A percentile compares a stretch with the other conserved stretches of the same genome.
Evolutionary conservation across 2,888 invertebrate species (phyloP).

Genomic region (Calameuta idolon): DNA sequence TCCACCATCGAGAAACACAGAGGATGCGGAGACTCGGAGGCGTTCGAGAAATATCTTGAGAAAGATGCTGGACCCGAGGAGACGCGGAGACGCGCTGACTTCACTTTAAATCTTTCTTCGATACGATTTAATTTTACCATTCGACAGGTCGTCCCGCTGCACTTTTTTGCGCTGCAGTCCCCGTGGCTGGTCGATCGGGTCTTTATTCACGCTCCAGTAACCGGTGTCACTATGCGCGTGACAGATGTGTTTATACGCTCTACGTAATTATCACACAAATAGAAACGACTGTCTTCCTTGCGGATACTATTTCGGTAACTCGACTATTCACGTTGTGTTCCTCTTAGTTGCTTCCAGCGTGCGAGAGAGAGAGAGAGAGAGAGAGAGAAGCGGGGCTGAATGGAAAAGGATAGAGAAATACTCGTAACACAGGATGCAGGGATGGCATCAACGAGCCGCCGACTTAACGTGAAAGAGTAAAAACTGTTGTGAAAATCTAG

Average conservation of each 20-base stretch:
- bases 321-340: too few species aligned
- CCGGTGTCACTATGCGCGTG: slow-evolving; percentile 15
- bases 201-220: slow-evolving; percentile 24
- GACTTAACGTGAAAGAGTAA: slow-evolving; percentile 1
- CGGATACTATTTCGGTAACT: not conserved
- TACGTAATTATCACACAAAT: not conserved
- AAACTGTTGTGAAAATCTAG: slow-evolving; percentile 24
- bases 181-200: not conserved
- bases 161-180: too few species aligned
- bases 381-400: not conserved
- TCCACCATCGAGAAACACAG: too few species aligned
- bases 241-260: not conserved
- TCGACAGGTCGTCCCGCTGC: too few species aligned
- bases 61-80: too few species aligned
- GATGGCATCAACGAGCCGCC: not conserved
- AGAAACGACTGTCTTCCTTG: not conserved
- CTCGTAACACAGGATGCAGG: not conserved
- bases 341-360: not conserved
- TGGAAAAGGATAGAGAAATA: not conserved
- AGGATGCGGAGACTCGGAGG: not conserved
- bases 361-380: not conserved
- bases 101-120: too few species aligned
- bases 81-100: too few species aligned
- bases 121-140: too few species aligned
- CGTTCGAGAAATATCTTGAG: not conserved